These are phyloP conservation scores for Botia almorhae DNA, from an alignment of 2,797 vertebrate genomes.

Conservation along the genomic window DNA sequence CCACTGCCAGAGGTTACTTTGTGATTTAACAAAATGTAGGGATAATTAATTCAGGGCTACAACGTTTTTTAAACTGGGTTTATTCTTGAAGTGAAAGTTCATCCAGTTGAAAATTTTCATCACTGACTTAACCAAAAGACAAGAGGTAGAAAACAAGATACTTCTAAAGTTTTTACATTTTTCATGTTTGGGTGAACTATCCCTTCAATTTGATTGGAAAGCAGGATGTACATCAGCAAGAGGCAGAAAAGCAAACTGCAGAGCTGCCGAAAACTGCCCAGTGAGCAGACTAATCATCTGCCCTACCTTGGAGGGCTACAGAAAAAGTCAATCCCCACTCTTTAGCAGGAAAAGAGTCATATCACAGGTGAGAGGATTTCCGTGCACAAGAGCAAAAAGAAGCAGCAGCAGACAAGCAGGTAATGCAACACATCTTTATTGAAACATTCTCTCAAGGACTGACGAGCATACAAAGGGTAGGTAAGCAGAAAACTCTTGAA, in stretches of 20 bases:
- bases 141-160: no score
- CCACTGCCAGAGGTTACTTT: not conserved
- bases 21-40: not conserved
- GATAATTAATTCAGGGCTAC: not conserved
- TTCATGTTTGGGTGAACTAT: not conserved
- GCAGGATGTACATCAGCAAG: conserved; percentile 33
- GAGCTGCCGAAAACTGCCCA: conserved; percentile 39
- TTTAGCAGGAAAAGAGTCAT: conserved; percentile 32
- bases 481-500: conserved; percentile 58
- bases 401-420: conserved; percentile 64
- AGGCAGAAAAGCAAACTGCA: conserved; percentile 49
- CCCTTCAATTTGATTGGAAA: not conserved
- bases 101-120: not conserved
- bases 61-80: no score
- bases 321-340: conserved; percentile 16
- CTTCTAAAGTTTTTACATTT: no score
- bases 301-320: not conserved
- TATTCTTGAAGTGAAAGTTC: not conserved
- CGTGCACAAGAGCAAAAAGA: conserved; percentile 47
- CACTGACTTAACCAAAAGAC: not conserved
- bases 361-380: conserved; percentile 48
- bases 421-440: conserved; percentile 86
- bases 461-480: conserved; percentile 79
- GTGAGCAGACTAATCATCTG: conserved; percentile 33
- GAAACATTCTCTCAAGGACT: conserved; percentile 85